Evolutionary conservation across 1,140 invertebrate genomes (phyloP).

Genomic region (Monochamus saltuarius): DNA sequence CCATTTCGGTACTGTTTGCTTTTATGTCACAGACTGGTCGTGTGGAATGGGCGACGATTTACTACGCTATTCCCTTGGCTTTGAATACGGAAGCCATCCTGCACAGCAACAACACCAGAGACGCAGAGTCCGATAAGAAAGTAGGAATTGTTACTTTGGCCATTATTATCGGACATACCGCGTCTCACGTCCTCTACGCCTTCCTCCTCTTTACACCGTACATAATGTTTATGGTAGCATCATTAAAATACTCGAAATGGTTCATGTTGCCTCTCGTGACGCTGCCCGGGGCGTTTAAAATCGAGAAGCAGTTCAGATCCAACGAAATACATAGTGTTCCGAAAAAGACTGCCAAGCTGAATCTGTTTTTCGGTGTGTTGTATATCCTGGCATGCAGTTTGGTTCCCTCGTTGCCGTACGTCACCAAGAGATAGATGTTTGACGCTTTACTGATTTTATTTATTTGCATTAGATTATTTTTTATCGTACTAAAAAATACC

Average conservation of each 20-base stretch:
- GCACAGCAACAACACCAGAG: slow-evolving; percentile 92
- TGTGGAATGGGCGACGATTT: slow-evolving; percentile 81
- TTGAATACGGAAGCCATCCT: slow-evolving; percentile 93
- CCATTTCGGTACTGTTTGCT: slow-evolving; percentile 91
- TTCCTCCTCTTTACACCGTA: slow-evolving; percentile 90
- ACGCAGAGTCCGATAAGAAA: slow-evolving; percentile 79
- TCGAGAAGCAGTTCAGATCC: slow-evolving; percentile 85
- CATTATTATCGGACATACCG: slow-evolving; percentile 87
- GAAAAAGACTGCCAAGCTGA: slow-evolving; percentile 84
- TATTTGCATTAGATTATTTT: slow-evolving; percentile 35
- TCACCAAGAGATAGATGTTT: slow-evolving; percentile 44
- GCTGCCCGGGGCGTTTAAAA: slow-evolving; percentile 81
- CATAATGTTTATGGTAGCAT: slow-evolving; percentile 81
- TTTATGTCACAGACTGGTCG: slow-evolving; percentile 89
- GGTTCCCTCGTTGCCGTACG: slow-evolving; percentile 60
- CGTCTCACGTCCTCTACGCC: slow-evolving; percentile 88
- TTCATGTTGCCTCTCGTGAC: slow-evolving; percentile 87
- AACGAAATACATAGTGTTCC: slow-evolving; percentile 79
- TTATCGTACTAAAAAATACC: slow-evolving; percentile 21
- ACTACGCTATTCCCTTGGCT: slow-evolving; percentile 91
- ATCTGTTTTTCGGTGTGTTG: slow-evolving; percentile 87
- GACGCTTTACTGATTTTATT: slow-evolving; percentile 31
- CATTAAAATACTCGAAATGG: slow-evolving; percentile 81
- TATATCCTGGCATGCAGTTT: slow-evolving; percentile 79
- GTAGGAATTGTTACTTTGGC: slow-evolving; percentile 91